Conservation (phyloP, 1,140 invertebrate genomes). For the Popillia japonica region DNA sequence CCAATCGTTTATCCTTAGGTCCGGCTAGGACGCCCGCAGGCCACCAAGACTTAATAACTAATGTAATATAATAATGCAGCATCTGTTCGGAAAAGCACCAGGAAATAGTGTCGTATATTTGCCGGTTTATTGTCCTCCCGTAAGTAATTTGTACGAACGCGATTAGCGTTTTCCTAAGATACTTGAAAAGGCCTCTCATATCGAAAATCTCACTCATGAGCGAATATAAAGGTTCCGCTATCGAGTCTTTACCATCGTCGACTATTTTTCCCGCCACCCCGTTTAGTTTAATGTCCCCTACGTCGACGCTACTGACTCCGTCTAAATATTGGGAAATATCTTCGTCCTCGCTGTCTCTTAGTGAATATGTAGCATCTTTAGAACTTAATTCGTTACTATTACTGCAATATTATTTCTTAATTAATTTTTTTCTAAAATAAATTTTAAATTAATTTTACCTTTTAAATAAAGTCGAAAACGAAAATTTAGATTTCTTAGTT, state of each 20-base stretch:
- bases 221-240: slow-evolving; percentile 87
- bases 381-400: slow-evolving; percentile 58
- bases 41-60: slow-evolving; percentile 88
- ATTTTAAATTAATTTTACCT: slow-evolving; percentile 64
- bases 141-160: slow-evolving; percentile 93
- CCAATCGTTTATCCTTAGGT: slow-evolving; percentile 66
- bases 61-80: slow-evolving; percentile 86
- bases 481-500: slow-evolving; percentile 85
- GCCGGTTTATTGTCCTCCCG: slow-evolving; percentile 89
- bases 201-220: slow-evolving; percentile 90
- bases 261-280: slow-evolving; percentile 57
- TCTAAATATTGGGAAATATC: slow-evolving; percentile 78
- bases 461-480: slow-evolving; percentile 85
- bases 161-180: slow-evolving; percentile 86
- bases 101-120: slow-evolving; percentile 86
- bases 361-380: slow-evolving; percentile 55
- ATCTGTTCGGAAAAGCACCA: slow-evolving; percentile 91
- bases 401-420: neutral
- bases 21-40: slow-evolving; percentile 76
- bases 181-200: slow-evolving; percentile 85
- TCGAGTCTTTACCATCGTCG: slow-evolving; percentile 78
- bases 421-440: neutral
- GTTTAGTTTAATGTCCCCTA: slow-evolving; percentile 59
- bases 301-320: slow-evolving; percentile 63
- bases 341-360: slow-evolving; percentile 72